Conservation (phyloP, 1,140 invertebrate genomes). For the Trachymyrmex cornetzi region DNA sequence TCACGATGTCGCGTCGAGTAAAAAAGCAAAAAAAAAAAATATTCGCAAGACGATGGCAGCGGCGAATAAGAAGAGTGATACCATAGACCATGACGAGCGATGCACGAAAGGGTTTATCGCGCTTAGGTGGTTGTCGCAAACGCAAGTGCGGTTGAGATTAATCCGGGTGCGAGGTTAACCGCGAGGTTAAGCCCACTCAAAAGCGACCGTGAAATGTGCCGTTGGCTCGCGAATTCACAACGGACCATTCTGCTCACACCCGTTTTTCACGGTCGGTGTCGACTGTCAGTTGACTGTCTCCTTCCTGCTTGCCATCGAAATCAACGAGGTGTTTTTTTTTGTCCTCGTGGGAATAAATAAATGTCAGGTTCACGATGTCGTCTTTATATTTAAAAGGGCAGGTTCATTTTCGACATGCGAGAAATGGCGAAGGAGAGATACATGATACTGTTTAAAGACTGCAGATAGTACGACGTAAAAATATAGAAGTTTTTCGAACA, state of each 20-base stretch:
- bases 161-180: conserved; percentile 77
- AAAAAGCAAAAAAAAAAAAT: conserved; percentile 8
- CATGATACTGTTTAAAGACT: background rate
- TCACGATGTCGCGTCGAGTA: background rate
- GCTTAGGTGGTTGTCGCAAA: conserved; percentile 68
- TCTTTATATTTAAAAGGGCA: conserved; percentile 52
- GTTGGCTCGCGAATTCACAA: conserved; percentile 68
- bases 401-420: conserved; percentile 59
- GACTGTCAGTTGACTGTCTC: conserved; percentile 17
- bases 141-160: conserved; percentile 75
- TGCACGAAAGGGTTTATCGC: conserved; percentile 73
- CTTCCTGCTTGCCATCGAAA: conserved; percentile 5
- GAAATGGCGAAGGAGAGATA: background rate
- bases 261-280: conserved; percentile 44
- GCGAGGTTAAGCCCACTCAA: conserved; percentile 78
- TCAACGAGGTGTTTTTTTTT: conserved; percentile 54
- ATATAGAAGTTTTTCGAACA: conserved; percentile 21
- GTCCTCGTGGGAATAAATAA: conserved; percentile 11
- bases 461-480: conserved; percentile 5
- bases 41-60: conserved; percentile 52
- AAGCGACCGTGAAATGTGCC: conserved; percentile 71
- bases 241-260: conserved; percentile 68
- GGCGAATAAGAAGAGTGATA: conserved; percentile 3
- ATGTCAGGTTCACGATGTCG: conserved; percentile 4
- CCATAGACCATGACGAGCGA: conserved; percentile 64